Percentiles rank a stretch among this genome's conserved stretches.
phyloP scores from a whole-genome alignment of 2,113 vertebrate genomes.

The Planiliza haematocheilus region DNA sequence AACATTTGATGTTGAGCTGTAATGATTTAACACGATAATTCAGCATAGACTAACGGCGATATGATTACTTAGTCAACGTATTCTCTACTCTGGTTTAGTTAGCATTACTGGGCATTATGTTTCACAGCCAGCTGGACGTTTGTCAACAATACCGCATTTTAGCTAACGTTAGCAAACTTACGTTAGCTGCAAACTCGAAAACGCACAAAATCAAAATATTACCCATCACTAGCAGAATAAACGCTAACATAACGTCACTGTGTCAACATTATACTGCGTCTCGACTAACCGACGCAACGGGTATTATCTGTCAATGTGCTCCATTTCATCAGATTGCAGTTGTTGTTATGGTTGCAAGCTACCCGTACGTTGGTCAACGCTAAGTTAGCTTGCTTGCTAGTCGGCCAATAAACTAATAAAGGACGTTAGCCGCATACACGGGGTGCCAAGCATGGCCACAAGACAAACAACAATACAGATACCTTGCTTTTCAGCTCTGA shows the following conservation, averaged over 20 bases:
- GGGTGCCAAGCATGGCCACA: neutral
- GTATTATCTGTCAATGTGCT: slow-evolving; percentile 1
- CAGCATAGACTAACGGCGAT: no score
- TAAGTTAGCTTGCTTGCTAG: slow-evolving; percentile 64
- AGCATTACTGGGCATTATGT: neutral
- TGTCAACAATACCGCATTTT: slow-evolving; percentile 49
- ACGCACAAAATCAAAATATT: neutral
- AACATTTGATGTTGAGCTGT: neutral
- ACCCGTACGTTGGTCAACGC: slow-evolving; percentile 39
- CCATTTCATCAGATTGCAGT: slow-evolving; percentile 40
- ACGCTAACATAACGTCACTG: no score
- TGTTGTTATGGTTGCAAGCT: slow-evolving; percentile 71
- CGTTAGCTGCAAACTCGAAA: slow-evolving; percentile 27
- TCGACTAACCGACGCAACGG: fast-evolving
- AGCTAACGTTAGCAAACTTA: slow-evolving; percentile 51
- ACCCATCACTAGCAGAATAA: no score
- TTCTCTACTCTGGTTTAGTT: no score
- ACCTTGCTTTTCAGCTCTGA: slow-evolving; percentile 85
- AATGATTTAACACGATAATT: neutral
- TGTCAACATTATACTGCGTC: fast-evolving
- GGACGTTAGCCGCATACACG: neutral
- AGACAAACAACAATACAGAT: neutral
- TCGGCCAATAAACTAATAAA: slow-evolving; percentile 39
- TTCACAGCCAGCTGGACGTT: neutral
- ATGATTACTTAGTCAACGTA: no score